Percentiles rank a stretch among this genome's conserved stretches.
Evolutionary conservation across 1,140 invertebrate genomes (phyloP).

Genomic region (Drosophila guanche): DNA sequence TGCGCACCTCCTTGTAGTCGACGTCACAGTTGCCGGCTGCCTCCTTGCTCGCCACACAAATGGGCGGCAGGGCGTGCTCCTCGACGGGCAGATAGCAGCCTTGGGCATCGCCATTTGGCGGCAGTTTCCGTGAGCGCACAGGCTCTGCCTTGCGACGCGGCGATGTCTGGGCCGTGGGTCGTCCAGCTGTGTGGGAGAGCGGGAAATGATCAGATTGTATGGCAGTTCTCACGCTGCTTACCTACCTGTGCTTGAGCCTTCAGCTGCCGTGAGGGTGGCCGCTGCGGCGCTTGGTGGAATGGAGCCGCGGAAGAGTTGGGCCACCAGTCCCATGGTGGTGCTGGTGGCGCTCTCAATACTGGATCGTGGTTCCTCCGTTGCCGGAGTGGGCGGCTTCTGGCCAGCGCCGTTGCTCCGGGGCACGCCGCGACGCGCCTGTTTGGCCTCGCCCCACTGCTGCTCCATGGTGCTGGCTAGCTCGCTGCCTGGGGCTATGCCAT

Average conservation of each 20-base stretch:
- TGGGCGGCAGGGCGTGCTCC: conserved; percentile 85
- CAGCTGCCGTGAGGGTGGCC: conserved; percentile 60
- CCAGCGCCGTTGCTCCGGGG: conserved; percentile 45
- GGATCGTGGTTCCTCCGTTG: conserved; percentile 33
- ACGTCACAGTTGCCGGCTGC: conserved; percentile 83
- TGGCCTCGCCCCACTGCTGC: conserved; percentile 74
- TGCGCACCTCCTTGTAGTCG: conserved; percentile 85
- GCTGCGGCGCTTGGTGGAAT: conserved; percentile 75
- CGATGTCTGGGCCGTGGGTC: conserved; percentile 54
- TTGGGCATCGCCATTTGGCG: conserved; percentile 84
- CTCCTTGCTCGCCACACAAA: conserved; percentile 56
- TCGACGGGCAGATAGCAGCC: conserved; percentile 86
- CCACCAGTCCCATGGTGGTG: conserved; percentile 68
- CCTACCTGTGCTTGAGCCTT: conserved; percentile 41
- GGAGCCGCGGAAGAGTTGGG: conserved; percentile 75
- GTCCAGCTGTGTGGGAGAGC: conserved; percentile 20
- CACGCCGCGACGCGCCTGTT: conserved; percentile 65
- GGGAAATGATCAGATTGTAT: background rate
- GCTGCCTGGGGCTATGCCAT: conserved; percentile 95
- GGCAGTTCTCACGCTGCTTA: background rate
- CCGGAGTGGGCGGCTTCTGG: conserved; percentile 72
- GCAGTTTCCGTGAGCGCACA: conserved; percentile 53
- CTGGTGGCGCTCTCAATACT: conserved; percentile 57
- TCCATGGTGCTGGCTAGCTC: conserved; percentile 89
- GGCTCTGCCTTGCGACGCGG: conserved; percentile 68